Conservation (phyloP, 1,140 invertebrate species). For the Drosophila jambulina region DNA sequence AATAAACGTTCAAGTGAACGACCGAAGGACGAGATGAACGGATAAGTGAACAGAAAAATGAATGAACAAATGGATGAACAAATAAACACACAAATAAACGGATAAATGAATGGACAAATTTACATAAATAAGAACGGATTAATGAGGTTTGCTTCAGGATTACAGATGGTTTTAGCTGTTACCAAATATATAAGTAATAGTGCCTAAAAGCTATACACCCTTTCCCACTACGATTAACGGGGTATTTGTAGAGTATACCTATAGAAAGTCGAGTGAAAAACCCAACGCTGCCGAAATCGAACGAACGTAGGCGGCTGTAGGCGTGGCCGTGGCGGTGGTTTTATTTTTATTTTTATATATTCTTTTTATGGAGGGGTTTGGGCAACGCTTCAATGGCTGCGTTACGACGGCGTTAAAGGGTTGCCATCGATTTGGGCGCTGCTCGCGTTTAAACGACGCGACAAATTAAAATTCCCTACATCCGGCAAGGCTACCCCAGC, state of each 20-base stretch:
- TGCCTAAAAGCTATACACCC: neutral
- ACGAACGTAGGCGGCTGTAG: slow-evolving; percentile 26
- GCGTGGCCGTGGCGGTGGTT: slow-evolving; percentile 39
- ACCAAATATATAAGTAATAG: too few species aligned
- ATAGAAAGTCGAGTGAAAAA: slow-evolving; percentile 5
- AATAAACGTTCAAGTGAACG: too few species aligned
- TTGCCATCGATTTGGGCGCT: slow-evolving; percentile 50
- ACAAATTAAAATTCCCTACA: slow-evolving; percentile 84
- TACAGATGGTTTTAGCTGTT: too few species aligned
- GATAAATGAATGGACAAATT: neutral
- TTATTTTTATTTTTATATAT: slow-evolving; percentile 3
- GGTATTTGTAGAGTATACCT: slow-evolving; percentile 1
- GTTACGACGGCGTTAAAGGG: slow-evolving; percentile 63
- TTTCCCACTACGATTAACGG: neutral
- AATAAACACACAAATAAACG: neutral
- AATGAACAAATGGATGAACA: neutral
- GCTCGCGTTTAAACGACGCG: slow-evolving; percentile 78
- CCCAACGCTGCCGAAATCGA: slow-evolving; percentile 22
- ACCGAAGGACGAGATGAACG: neutral
- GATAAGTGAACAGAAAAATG: neutral
- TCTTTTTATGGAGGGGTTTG: neutral
- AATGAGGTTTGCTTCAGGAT: neutral
- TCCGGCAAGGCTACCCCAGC: slow-evolving; percentile 47
- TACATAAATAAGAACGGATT: neutral
- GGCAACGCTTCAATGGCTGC: slow-evolving; percentile 74